Evolutionary conservation across 2,888 invertebrate genomes (phyloP), one percentile per base, ranked within the genome.

Genomic region (Serrognathus titanus): DNA sequence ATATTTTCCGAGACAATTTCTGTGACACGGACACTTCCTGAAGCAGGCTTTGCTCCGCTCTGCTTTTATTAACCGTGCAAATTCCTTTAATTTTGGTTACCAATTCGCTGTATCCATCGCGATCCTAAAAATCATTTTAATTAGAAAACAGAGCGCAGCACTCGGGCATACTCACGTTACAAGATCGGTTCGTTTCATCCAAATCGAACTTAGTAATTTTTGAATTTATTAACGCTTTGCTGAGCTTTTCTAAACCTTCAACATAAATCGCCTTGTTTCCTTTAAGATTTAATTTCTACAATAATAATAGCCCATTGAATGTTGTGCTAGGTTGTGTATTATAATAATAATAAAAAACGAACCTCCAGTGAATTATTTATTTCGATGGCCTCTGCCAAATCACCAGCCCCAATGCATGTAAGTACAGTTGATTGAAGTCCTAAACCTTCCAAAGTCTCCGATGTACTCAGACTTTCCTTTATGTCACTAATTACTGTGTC

Each of bases 181-280:
- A 72, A 20, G 71, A 73, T 31, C 76, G 65, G 53, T 75, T 76
- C 8, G 62, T 66, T 38, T 74, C 73, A 57, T 75, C 76, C 20
- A 76, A 68, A 66, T 75, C 75, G 50, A 76, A 68, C 63, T 71
- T 72, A 13, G 54, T 62, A 45, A 76, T 72, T 62, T 70, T 73
- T 1, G 75, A 72, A 55, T 72, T 70, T 37, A 73, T 73, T 48
- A 76, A 64, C 24, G 74, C 74, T 54, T 71, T 65, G 50, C 75
- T 73, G 11, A 76, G 57, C 35, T 65, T 66, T 54, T 74, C 73
- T 41, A 76, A 69, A 6, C 75, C 74, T 40, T 65, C 61, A 10
- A 69, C 64, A 65, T 74, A 74, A 55, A 76, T 73, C 9, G 73
- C 76, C 60, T 75, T 75, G 53, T 76, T 76, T 12, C 75, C 75